Evolutionary conservation across 92 coral and sea anemone species (phyloP).

Genomic region (Pocillopora meandrina): DNA sequence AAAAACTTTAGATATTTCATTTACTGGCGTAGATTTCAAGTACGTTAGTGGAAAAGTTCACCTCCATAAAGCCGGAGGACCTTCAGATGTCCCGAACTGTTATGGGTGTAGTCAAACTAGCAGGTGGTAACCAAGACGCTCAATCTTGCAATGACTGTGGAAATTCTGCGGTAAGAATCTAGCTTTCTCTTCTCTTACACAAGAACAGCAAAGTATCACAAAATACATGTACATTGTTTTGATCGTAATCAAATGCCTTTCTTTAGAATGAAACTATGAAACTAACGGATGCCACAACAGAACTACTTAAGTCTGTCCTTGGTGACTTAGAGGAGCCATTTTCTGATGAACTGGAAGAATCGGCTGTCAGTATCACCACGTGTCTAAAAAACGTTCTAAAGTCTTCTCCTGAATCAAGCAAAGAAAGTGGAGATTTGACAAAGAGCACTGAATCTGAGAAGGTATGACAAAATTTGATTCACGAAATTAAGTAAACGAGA

Average conservation of each 20-base stretch:
- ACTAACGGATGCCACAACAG: not conserved
- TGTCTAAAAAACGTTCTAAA: constrained; percentile 18
- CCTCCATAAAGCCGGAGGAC: constrained; percentile 1
- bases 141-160: not conserved
- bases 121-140: not conserved
- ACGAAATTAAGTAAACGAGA: not conserved
- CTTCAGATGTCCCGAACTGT: constrained; percentile 7
- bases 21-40: not conserved
- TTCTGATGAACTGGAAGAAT: constrained; percentile 12
- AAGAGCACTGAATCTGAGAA: not conserved
- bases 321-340: constrained; percentile 22
- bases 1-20: too few species aligned
- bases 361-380: not conserved
- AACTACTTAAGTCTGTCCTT: not conserved
- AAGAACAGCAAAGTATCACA: not conserved
- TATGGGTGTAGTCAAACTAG: constrained; percentile 6
- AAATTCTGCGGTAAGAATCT: not conserved
- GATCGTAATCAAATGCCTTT: not conserved
- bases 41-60: constrained; percentile 4
- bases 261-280: not conserved
- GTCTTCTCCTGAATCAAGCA: not conserved
- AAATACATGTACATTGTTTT: too few species aligned
- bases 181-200: too few species aligned
- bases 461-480: not conserved
- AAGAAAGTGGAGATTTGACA: not conserved